Percentiles rank a stretch among this genome's conserved stretches.
Conservation (phyloP, 2,888 invertebrate species). For the Chalcosyrphus nemorum region DNA sequence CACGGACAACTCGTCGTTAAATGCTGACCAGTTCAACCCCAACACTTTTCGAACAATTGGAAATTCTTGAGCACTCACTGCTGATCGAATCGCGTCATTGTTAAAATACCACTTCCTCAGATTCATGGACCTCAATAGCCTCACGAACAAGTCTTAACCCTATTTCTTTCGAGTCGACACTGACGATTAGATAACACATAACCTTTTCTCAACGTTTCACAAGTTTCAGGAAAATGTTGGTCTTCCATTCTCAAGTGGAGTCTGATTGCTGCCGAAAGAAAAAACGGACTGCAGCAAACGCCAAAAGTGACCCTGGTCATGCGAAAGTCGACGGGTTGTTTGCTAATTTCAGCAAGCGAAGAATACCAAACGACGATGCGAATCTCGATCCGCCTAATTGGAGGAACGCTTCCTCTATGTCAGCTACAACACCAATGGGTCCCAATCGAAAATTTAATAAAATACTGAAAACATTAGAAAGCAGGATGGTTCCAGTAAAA, state of each 20-base stretch:
- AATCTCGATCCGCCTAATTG: conserved; percentile 6
- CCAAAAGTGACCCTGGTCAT: conserved; percentile 8
- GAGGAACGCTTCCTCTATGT: conserved; percentile 9
- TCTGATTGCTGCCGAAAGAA: background rate
- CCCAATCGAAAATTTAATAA: background rate
- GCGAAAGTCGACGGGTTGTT: background rate
- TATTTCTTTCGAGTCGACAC: background rate
- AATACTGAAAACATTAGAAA: conserved; percentile 6
- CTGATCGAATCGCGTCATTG: background rate
- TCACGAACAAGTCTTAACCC: too few relatives aligned
- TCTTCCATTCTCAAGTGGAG: background rate
- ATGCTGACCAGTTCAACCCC: background rate
- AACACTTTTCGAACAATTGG: background rate
- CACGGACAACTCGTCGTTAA: too few relatives aligned
- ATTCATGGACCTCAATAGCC: too few relatives aligned
- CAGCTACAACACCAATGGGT: background rate
- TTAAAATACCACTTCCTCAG: background rate
- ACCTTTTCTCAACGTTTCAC: background rate
- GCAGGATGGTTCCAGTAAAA: background rate
- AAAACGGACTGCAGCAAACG: background rate
- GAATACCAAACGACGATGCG: conserved; percentile 5
- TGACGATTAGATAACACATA: conserved; percentile 6
- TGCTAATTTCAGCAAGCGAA: background rate
- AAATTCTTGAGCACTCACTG: background rate
- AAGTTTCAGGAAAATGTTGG: background rate